Evolutionary conservation across 1,140 invertebrate genomes (phyloP), one percentile per base, ranked within the genome.

Genomic region (Pentalonia nigronervosa): DNA sequence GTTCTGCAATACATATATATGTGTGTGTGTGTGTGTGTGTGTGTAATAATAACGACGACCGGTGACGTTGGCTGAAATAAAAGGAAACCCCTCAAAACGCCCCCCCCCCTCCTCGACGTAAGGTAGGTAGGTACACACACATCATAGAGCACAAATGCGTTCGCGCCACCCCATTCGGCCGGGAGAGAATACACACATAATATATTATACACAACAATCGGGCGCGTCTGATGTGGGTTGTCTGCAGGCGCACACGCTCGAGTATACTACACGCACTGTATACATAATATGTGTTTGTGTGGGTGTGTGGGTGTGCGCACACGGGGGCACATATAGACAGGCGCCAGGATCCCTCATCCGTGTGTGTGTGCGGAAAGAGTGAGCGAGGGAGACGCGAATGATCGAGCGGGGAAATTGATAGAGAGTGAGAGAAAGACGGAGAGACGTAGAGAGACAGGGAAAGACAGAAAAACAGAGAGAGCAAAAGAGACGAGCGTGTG

Each of bases 321-420:
- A 84, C 36, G 34, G 30, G 87, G 87, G 60, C 60, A 67, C 60
- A n/a, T 67, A 88, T 34, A 90, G 88, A 83, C 91, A 92, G 91
- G 91, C 91, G 91, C 91, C 91, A 92, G 76, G 91, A 92, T 83
- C 90, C 90, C 90, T 76, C 90, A 50, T 91, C 8, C 11, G n/a
- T 45, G 81, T 91, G 56, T 48, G 21, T 81, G 36, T 83, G 30
- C 34, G 45, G 41, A 86, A n/a, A 67, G 83, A 11, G 41, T 25
- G 83, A 7, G 20, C 47, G 23, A 48, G 84, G 0, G 41, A 86
- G 84, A n/a, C 8, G 45, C 60, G 30, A 67, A 67, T 30, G 56
- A 60, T 60, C 56, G 60, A n/a, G 60, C 30, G 60, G 60, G 30
- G 9, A 67, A 67, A 67, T 67, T 3, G 60, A 67, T 67, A n/a